phyloP scores from a whole-genome alignment of 2,113 vertebrate genomes.

The Gobio gobio region DNA sequence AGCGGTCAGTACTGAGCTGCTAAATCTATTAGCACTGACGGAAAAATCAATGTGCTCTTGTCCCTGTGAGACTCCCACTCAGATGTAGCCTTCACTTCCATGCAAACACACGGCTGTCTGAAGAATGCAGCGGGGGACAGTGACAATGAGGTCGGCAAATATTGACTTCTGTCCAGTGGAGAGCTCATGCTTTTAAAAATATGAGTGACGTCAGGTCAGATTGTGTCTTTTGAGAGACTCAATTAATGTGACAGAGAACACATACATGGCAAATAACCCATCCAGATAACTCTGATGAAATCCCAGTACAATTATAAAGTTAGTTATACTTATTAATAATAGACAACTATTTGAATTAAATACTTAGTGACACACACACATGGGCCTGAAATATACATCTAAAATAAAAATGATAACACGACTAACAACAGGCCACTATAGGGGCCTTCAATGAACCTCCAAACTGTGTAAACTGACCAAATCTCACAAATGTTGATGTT shows the following conservation, averaged over 20 bases:
- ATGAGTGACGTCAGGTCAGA: slow-evolving; percentile 28
- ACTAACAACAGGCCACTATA: too few species aligned
- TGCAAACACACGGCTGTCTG: slow-evolving; percentile 70
- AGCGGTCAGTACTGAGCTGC: slow-evolving; percentile 71
- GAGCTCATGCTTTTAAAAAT: slow-evolving; percentile 50
- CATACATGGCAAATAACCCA: background rate
- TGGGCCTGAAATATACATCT: too few species aligned
- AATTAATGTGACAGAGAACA: background rate
- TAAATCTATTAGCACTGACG: slow-evolving; percentile 83
- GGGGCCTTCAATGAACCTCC: too few species aligned
- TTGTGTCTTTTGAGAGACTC: background rate
- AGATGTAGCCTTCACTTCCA: slow-evolving; percentile 79
- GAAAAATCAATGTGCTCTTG: slow-evolving; percentile 85
- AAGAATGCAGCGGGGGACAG: slow-evolving; percentile 59
- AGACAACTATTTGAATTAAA: background rate
- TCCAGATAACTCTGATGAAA: background rate
- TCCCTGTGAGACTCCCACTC: slow-evolving; percentile 77
- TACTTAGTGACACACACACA: background rate
- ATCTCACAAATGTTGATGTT: too few species aligned
- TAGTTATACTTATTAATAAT: too few species aligned
- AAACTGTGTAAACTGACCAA: too few species aligned
- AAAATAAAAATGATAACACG: too few species aligned
- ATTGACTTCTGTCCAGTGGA: slow-evolving; percentile 46
- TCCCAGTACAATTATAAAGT: too few species aligned
- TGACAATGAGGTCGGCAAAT: slow-evolving; percentile 56